These are phyloP conservation scores for Poecilus cupreus DNA, from an alignment of 2,888 invertebrate genomes.

Conservation along the genomic window DNA sequence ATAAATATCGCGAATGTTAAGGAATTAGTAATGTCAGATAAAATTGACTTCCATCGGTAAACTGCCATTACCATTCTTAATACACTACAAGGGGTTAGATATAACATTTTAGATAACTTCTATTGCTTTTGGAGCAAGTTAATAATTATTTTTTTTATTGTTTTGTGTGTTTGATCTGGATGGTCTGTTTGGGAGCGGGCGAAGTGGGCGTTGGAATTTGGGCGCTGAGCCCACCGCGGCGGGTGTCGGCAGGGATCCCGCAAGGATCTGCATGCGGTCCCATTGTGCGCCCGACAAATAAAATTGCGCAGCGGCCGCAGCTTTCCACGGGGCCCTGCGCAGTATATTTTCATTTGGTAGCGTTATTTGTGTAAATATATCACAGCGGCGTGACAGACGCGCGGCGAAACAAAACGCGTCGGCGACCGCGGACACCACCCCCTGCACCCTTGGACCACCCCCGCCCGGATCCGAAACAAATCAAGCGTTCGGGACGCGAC, in stretches of 20 bases:
- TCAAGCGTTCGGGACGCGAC: constrained; percentile 54
- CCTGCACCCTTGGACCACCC: constrained; percentile 8
- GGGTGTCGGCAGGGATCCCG: constrained; percentile 22
- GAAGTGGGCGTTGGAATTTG: neutral
- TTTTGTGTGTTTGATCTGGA: neutral
- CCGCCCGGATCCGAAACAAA: constrained; percentile 48
- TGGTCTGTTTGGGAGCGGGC: neutral
- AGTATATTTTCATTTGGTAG: constrained; percentile 59
- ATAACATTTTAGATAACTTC: no score
- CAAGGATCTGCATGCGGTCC: constrained; percentile 54
- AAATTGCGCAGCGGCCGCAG: constrained; percentile 46
- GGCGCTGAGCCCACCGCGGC: neutral
- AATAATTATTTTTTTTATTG: no score
- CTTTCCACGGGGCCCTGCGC: constrained; percentile 17
- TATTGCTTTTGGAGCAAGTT: no score
- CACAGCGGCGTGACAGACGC: constrained; percentile 55
- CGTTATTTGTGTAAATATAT: constrained; percentile 60
- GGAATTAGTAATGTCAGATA: no score
- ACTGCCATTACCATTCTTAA: no score
- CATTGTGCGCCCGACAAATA: constrained; percentile 56
- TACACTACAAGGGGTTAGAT: no score
- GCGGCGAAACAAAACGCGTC: constrained; percentile 41
- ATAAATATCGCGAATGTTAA: no score
- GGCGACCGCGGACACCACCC: neutral
- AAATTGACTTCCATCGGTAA: no score